phyloP scores from a whole-genome alignment of 35 echinoderm and acorn worm species.

The Patiria miniata region DNA sequence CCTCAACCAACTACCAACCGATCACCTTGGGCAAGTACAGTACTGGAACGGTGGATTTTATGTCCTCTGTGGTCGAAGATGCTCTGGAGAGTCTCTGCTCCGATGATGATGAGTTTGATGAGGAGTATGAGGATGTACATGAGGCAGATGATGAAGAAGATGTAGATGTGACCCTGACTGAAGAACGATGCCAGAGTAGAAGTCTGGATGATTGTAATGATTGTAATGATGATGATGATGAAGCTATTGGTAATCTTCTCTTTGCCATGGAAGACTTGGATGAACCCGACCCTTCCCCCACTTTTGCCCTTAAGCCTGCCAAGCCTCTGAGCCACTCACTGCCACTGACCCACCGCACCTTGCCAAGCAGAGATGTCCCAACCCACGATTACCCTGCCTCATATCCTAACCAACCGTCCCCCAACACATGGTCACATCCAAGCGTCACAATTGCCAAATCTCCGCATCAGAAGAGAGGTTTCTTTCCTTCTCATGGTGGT shows the following conservation, averaged over 20 bases:
- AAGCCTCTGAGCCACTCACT: constrained; percentile 4
- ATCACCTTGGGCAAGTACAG: constrained; percentile 16
- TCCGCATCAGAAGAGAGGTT: constrained; percentile 19
- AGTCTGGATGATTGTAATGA: not conserved
- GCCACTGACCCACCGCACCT: not conserved
- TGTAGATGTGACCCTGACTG: not conserved
- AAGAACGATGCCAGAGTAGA: constrained; percentile 8
- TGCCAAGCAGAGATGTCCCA: not conserved
- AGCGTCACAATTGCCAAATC: constrained; percentile 7
- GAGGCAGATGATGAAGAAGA: constrained; percentile 36
- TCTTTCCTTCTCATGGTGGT: not conserved
- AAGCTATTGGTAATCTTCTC: constrained; percentile 2
- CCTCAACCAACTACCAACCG: not conserved
- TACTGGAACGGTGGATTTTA: constrained; percentile 19
- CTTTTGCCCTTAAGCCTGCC: not conserved
- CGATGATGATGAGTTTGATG: constrained; percentile 42
- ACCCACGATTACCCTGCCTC: constrained; percentile 9
- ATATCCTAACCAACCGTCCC: not conserved
- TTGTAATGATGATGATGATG: not conserved
- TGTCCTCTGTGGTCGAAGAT: constrained; percentile 54
- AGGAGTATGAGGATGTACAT: constrained; percentile 7
- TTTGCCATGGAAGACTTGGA: constrained; percentile 35
- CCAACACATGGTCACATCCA: constrained; percentile 19
- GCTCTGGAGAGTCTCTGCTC: constrained; percentile 42
- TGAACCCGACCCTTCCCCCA: not conserved